Percentiles rank a stretch among this genome's conserved stretches.
These are phyloP conservation scores for human DNA, from an alignment of 2,113 vertebrate species.

Conservation along the genomic window GRCh38 chr1:32734001-32734500, in stretches of 20 bases:
- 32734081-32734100: constrained; percentile 62
- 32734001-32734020: background rate
- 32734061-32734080: constrained; percentile 51
- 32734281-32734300: background rate
- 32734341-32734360: background rate
- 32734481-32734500: too few species aligned
- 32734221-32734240: background rate
- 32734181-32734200: background rate
- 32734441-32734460: background rate
- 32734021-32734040: constrained; percentile 69
- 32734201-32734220: constrained; percentile 32
- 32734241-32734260: background rate
- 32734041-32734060: constrained; percentile 62
- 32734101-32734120: constrained; percentile 68
- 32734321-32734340: background rate
- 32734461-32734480: background rate
- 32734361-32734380: background rate
- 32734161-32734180: constrained; percentile 58
- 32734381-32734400: background rate
- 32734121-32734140: constrained; percentile 70
- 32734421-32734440: background rate
- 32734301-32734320: background rate
- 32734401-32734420: background rate
- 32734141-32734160: constrained; percentile 50
- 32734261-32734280: background rate